These are phyloP conservation scores for Anguilla obscura DNA, from an alignment of 2,797 vertebrate genomes.

Conservation along the genomic window DNA sequence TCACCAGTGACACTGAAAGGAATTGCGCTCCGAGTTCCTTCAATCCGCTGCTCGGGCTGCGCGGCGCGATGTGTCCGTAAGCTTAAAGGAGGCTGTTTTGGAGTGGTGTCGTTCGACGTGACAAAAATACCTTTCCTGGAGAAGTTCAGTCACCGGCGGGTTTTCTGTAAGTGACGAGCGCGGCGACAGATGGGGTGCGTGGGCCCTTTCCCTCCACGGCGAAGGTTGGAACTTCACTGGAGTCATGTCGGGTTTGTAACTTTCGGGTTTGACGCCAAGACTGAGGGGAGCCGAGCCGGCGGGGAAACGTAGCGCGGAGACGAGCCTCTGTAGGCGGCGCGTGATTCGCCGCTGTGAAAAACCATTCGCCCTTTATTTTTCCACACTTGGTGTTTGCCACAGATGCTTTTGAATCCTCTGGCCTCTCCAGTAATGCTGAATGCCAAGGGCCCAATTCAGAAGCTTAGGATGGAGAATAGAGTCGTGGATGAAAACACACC, in stretches of 20 bases:
- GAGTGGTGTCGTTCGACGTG: background rate
- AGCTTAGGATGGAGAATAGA: background rate
- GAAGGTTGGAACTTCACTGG: background rate
- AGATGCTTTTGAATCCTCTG: background rate
- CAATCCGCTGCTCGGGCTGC: background rate
- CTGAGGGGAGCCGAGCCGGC: background rate
- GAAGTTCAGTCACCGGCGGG: conserved; percentile 8
- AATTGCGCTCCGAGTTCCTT: background rate
- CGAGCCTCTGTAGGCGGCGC: background rate
- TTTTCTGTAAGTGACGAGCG: conserved; percentile 18
- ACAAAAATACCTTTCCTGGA: background rate
- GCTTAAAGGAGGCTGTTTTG: conserved; percentile 1
- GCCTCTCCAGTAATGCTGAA: background rate
- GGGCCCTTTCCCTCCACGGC: background rate
- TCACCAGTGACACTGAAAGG: background rate
- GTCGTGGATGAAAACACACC: background rate
- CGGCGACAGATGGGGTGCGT: background rate
- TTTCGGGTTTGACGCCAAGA: background rate
- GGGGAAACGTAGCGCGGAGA: too few relatives aligned
- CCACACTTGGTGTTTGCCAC: background rate
- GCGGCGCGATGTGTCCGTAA: background rate
- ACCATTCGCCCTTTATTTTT: background rate
- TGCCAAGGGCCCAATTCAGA: background rate
- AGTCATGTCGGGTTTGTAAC: background rate
- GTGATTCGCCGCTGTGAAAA: background rate